phyloP scores from a whole-genome alignment of 2,797 vertebrate species.

The Notolabrus celidotus region DNA sequence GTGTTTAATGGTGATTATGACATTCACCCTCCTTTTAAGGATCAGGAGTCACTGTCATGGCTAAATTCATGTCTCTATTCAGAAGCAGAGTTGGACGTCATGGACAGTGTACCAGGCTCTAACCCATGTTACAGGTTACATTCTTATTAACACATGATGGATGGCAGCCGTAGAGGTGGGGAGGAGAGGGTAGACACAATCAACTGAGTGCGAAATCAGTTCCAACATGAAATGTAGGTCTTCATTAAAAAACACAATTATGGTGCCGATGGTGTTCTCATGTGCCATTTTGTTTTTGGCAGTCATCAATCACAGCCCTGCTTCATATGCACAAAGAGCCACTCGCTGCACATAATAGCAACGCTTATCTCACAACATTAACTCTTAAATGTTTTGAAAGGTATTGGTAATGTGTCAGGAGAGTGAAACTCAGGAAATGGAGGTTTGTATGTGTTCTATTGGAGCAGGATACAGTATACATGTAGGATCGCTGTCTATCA shows the following conservation, averaged over 20 bases:
- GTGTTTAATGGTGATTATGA: background rate
- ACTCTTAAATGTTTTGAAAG: slow-evolving; percentile 68
- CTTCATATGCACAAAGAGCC: slow-evolving; percentile 65
- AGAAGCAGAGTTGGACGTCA: slow-evolving; percentile 31
- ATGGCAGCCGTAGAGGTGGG: slow-evolving; percentile 38
- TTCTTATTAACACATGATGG: slow-evolving; percentile 67
- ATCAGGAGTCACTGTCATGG: slow-evolving; percentile 36
- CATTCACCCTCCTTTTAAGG: slow-evolving; percentile 25
- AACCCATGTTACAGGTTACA: slow-evolving; percentile 45
- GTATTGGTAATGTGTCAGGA: slow-evolving; percentile 63
- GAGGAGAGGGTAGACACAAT: slow-evolving; percentile 61
- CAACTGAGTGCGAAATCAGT: slow-evolving; percentile 79
- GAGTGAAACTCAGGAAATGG: slow-evolving; percentile 24
- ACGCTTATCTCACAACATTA: slow-evolving; percentile 73
- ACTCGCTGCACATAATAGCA: slow-evolving; percentile 60
- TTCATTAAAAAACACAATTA: slow-evolving; percentile 82
- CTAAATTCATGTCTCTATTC: slow-evolving; percentile 56
- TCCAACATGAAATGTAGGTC: slow-evolving; percentile 69
- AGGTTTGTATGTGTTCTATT: background rate
- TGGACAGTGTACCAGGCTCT: slow-evolving; percentile 22
- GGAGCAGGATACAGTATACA: background rate
- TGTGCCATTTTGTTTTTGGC: slow-evolving; percentile 74
- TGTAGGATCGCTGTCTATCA: slow-evolving; percentile 32
- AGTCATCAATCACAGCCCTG: slow-evolving; percentile 78
- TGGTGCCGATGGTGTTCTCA: slow-evolving; percentile 58